phyloP scores from a whole-genome alignment of 2,888 invertebrate genomes.

The Neoscelio sp. region DNA sequence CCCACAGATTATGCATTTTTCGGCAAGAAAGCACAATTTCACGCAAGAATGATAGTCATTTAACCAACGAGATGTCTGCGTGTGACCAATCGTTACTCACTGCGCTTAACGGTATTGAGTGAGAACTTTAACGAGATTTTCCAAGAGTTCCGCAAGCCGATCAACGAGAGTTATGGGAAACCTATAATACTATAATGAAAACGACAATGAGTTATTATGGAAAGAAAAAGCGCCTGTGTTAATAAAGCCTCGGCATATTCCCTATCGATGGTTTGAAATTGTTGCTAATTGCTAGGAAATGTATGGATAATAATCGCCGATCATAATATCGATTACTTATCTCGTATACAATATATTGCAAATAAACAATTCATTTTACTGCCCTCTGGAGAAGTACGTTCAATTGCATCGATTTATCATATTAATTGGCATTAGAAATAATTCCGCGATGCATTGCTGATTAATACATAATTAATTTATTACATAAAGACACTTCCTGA shows the following conservation, averaged over 20 bases:
- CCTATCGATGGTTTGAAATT: constrained; percentile 55
- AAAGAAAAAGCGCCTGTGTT: constrained; percentile 58
- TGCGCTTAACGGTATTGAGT: constrained; percentile 67
- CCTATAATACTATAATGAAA: constrained; percentile 67
- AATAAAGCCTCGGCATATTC: constrained; percentile 40
- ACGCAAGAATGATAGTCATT: constrained; percentile 63
- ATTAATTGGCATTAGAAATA: constrained; percentile 58
- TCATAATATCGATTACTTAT: constrained; percentile 59
- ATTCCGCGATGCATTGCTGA: constrained; percentile 46
- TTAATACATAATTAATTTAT: constrained; percentile 60
- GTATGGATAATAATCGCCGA: constrained; percentile 63
- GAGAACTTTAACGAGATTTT: constrained; percentile 68
- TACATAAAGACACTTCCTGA: no score
- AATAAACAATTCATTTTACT: constrained; percentile 57
- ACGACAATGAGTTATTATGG: constrained; percentile 68
- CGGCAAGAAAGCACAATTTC: constrained; percentile 54
- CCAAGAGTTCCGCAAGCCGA: constrained; percentile 68
- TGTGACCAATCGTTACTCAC: constrained; percentile 64
- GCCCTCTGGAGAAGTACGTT: constrained; percentile 13
- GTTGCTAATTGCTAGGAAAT: constrained; percentile 67
- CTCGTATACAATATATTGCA: constrained; percentile 30
- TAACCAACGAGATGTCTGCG: constrained; percentile 58
- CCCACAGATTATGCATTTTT: constrained; percentile 55
- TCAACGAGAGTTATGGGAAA: constrained; percentile 67
- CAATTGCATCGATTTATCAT: constrained; percentile 51